Evolutionary conservation across 2,888 invertebrate species (phyloP), one percentile per base, ranked within the genome.

Genomic region (Hydroisotoma schaefferi): DNA sequence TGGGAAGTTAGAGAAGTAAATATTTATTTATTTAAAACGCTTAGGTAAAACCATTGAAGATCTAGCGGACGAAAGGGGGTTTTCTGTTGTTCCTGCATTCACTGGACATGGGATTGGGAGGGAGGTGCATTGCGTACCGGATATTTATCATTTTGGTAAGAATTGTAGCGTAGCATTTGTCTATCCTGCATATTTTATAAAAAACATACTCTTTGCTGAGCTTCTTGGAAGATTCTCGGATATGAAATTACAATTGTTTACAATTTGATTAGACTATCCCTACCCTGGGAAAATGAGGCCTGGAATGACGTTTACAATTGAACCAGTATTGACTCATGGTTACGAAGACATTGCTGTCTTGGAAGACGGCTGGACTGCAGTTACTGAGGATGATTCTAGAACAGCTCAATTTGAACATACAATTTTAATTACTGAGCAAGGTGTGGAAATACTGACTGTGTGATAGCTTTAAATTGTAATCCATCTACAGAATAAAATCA

Each of bases 291-390:
- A 53, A 3, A 94, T 94, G 94, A 75, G 81, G 70, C 78, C 87
- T 2, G 93, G 93, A n/a, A 94, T 94, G 90, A 89, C 90, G 0
- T 95, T 97, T 75, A 97, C 95, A 0, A 89, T 97, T 73, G 95
- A 97, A 75, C 97, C 97, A 10, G 85, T 88, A 8, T 74, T 97
- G 18, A 84, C 87, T 1, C 87, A 90, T 70, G 94, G 94, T 1
- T 78, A 77, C 1, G 80, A 81, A 43, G 80, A 85, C 57, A 80
- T 89, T 1, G 80, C 83, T 25, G 80, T 90, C 61, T 80, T 90
- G 18, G 85, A 87, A 54, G 97, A 99, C 76, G 87, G 88, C 0
- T 99, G 98, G 97, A 95, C 98, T 0, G 88, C 90, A 0, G 81
- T 90, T 0, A 93, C 91, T 0, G 77, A 81, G 23, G 95, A 97